These are phyloP conservation scores for Cebus imitator DNA, from an alignment of 2,113 vertebrate genomes.

Conservation along the genomic window DNA sequence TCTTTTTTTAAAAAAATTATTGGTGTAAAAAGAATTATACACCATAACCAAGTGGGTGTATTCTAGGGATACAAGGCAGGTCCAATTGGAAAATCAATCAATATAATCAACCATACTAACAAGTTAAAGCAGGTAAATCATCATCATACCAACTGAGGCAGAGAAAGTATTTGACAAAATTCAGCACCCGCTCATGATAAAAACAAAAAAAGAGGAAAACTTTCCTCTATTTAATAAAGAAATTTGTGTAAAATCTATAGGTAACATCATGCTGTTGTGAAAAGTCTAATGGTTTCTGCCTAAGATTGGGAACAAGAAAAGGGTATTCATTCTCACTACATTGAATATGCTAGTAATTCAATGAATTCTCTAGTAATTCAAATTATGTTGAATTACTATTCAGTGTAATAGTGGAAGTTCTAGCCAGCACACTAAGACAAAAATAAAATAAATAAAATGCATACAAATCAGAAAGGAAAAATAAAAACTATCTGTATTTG, in stretches of 20 bases:
- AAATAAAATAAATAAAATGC: neutral
- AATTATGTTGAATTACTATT: neutral
- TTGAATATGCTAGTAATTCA: too few species aligned
- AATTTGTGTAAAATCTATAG: neutral
- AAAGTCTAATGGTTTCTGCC: neutral
- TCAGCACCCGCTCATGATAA: neutral
- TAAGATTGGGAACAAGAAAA: neutral
- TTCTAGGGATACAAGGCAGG: neutral
- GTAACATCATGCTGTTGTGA: neutral
- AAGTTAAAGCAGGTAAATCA: neutral
- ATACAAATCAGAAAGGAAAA: neutral
- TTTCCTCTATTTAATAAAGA: neutral
- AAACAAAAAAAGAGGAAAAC: neutral
- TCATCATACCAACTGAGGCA: neutral
- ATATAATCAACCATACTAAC: neutral
- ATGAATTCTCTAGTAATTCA: too few species aligned
- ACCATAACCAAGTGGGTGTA: neutral
- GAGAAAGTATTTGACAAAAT: neutral
- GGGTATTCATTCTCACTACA: neutral
- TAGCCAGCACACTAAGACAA: neutral
- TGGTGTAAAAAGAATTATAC: neutral
- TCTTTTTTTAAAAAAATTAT: too few species aligned
- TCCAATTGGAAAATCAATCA: neutral
- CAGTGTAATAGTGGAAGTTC: neutral
- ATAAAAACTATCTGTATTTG: neutral